Base-by-base conservation (phyloP, 2,888 invertebrate species). In the Dasypolia templi region DNA sequence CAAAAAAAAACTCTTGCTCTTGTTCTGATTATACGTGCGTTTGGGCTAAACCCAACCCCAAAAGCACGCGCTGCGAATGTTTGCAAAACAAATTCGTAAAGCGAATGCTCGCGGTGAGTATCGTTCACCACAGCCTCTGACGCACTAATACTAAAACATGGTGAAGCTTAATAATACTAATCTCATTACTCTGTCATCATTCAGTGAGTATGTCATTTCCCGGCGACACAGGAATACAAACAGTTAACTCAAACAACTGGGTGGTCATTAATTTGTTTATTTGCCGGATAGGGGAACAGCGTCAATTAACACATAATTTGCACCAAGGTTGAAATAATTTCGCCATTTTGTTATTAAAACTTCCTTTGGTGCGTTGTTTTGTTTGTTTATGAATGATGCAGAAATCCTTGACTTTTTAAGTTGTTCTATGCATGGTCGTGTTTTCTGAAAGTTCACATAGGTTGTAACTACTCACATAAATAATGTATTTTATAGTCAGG, bases 251-350 rank as follows among this genome's bases (percentile, higher is more conserved):
- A 84, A 77, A 78, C 72, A 74, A 49, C 29, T 64, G n/a, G n/a
- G n/a, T n/a, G 69, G 58, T 59, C 74, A 76, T 84, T 78, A 78
- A 82, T 84, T 75, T 79, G 79, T 86, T 85, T 81, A 77, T 75
- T 79, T 82, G 76, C 72, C 71, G 35, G 55, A 74, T 77, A 75
- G 44, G 39, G 42, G 51, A 71, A 77, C 76, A 56, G 29, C 71
- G 56, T 71, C 71, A 74, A 78, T 79, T 77, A 63, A 66, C 63
- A 75, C 77, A 72, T 79, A 61, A 79, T 84, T 84, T 62, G 53
- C 67, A 55, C 26, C 82, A 84, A 82, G 82, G 75, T 17, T 74
- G 61, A 66, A 73, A 84, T 81, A 67, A 75, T 77, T 76, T 70
- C 12, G 32, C 63, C 22, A 56, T 62, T 82, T 78, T 75, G 65